phyloP scores from a whole-genome alignment of 2,888 invertebrate genomes.

The Parnassius mnemosyne region DNA sequence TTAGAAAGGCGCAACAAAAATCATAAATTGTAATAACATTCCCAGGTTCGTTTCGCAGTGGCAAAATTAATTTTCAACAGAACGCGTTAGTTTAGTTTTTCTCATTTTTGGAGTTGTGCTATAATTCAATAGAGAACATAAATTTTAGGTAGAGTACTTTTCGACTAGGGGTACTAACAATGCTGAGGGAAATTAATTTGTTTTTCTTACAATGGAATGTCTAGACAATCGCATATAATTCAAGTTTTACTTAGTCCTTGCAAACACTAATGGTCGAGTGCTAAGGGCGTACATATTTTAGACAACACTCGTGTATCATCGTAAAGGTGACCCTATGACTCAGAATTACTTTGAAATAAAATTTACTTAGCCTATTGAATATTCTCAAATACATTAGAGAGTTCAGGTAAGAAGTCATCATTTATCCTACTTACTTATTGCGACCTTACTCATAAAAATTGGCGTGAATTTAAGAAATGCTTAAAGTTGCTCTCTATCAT shows the following conservation, averaged over 20 bases:
- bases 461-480: too few relatives aligned
- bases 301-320: slow-evolving; percentile 49
- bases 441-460: too few relatives aligned
- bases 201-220: slow-evolving; percentile 77
- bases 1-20: slow-evolving; percentile 19
- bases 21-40: slow-evolving; percentile 31
- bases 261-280: slow-evolving; percentile 67
- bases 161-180: slow-evolving; percentile 57
- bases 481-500: too few relatives aligned
- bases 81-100: slow-evolving; percentile 55
- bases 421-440: too few relatives aligned
- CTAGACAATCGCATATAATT: slow-evolving; percentile 78
- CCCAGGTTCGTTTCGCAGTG: slow-evolving; percentile 31
- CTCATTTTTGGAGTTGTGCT: slow-evolving; percentile 51
- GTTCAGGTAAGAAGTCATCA: too few relatives aligned
- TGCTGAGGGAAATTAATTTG: slow-evolving; percentile 73
- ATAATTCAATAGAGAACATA: slow-evolving; percentile 72
- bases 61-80: slow-evolving; percentile 35
- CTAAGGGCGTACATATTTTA: slow-evolving; percentile 47
- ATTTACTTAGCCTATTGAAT: too few relatives aligned
- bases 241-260: slow-evolving; percentile 72
- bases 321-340: slow-evolving; percentile 39
- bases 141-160: slow-evolving; percentile 67
- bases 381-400: too few relatives aligned
- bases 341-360: not conserved